Evolutionary conservation across 53 echinoderm and acorn worm species (phyloP), one percentile per base, ranked within the genome.

Genomic region (Echinometra lucunter): DNA sequence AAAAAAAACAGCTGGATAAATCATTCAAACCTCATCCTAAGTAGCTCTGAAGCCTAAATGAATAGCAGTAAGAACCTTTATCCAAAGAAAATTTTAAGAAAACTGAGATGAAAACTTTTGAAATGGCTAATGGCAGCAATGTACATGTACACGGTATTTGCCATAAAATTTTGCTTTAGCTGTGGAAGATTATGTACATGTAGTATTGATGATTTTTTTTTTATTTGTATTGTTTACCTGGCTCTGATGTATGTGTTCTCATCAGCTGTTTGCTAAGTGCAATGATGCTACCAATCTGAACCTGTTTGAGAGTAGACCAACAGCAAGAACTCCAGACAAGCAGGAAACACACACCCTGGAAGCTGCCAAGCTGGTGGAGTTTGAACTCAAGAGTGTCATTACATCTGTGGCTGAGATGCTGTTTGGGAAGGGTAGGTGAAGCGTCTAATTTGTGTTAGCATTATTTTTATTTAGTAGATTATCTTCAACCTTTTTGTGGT

Each of bases 361-460:
- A 60, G 98, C 99, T 15, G 98, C 97, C 35, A 98, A 97, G 88
- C 93, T 97, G 63, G 95, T 99, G 25, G 99, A 99, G 94, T 95
- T 95, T 94, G 94, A 99, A 40, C 96, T 99, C 34, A 99, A 99
- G 94, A 88, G 93, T 34, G 96, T 97, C 6, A 96, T 99, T 69
- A 96, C 92, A 35, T 95, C 94, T 40, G 89, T 96, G 34, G 95
- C 96, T 57, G 96, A 96, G 92, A 93, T 96, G 93, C 96, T 99
- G 44, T 99, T 99, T 94, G 97, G 98, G 32, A 82, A 98, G 91
- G 97, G 99, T 99, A 82, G 56, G 88, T 25, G 18, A 27, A 27
- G 23, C 6, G 9, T 4, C 1, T 53, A 2, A 53, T 53, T 53
- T 4, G 5, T 53, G 8, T 53, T 53, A 0, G 53, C 8, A 53